Base-by-base conservation (phyloP, 2,888 invertebrate genomes). In the Acronicta psi region DNA sequence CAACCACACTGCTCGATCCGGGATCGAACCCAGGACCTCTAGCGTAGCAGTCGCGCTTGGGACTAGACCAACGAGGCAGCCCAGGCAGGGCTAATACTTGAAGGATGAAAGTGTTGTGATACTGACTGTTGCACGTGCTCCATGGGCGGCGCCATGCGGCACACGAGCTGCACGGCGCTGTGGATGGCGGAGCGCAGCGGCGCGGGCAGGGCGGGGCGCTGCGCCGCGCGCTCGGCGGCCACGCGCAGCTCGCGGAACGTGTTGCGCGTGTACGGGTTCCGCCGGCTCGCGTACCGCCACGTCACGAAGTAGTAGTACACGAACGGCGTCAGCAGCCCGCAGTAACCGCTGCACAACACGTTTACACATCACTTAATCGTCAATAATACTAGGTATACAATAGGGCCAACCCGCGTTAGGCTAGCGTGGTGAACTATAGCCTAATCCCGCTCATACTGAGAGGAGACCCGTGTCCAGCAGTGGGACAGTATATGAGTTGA, bases 251-350 rank as follows among this genome's bases (percentile, higher is more conserved):
- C 99, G 72, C 96, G 95, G 95, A 99, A 99, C 90, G 98, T 97
- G 87, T 97, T 98, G 85, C 98, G 96, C 53, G 98, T 98, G 94
- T 98, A 98, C 0, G 99, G 99, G 95, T 99, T 99, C 79, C 99
- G 96, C 58, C 98, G 96, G 7, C 99, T 99, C 63, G 97, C 95
- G 93, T 99, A 99, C 64, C 99, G 96, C 92, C 92, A 96, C 62
- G 97, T 96, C 81, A 99, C 94, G 94, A 99, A 99, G 88, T 99
- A 98, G 93, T 99, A 99, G 95, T 99, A 99, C 82, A 99, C 96
- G 92, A 99, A 97, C 42, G 99, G 99, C 13, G 99, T 97, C 83
- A 99, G 94, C 59, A 99, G 93, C 25, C 97, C 98, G 83, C 97
- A 97, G 90, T 97, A 96, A 25, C 99, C 99, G 90, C 99, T 99